Base-by-base conservation (phyloP, 2,888 invertebrate species). In the Polydrusus cervinus region DNA sequence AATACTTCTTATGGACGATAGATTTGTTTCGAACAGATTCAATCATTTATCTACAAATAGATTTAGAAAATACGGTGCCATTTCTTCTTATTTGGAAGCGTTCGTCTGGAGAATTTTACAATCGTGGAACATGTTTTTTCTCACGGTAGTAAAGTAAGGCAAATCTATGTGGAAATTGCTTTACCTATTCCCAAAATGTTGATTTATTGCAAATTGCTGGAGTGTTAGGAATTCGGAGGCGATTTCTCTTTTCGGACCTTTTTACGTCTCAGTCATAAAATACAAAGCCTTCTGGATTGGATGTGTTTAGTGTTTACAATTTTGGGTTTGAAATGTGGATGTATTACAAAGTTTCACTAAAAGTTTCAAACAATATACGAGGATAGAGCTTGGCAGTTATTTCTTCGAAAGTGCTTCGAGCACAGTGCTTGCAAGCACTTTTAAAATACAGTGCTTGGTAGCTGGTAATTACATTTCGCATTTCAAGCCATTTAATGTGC, bases 1-100 rank as follows among this genome's bases (percentile, higher is more conserved):
- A 85, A 85, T 85, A 84, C 85, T 83, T 84, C 85, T 85, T 85
- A 85, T 85, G 83, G 83, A 78, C 83, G 81, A 84, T 83, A 82
- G 70, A 73, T 73, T 73, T 73, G 62, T 25, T 60, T 68, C 78
- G 76, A 78, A 77, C 76, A 79, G 79, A 79, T 81, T 79, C 81
- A 80, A 82, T 82, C 81, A 81, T 82, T 81, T 81, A 82, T 82
- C 82, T 79, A 71, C 78, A 81, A 80, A 80, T 79, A 78, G 80
- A 81, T 80, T 81, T 77, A 62, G 69, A 68, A 76, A 71, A 72
- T 74, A 64, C 68, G 69, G 61, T 74, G 62, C 70, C 57, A 70
- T 77, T 78, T 77, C 76, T 66, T 77, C 72, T 74, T 74, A 74
- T 55, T 79, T 77, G 75, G 71, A 77, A 71, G 77, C 76, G 45